Percentiles rank a stretch among this genome's conserved stretches.
phyloP scores from a whole-genome alignment of 1,140 invertebrate genomes.

The Eriosoma lanigerum region DNA sequence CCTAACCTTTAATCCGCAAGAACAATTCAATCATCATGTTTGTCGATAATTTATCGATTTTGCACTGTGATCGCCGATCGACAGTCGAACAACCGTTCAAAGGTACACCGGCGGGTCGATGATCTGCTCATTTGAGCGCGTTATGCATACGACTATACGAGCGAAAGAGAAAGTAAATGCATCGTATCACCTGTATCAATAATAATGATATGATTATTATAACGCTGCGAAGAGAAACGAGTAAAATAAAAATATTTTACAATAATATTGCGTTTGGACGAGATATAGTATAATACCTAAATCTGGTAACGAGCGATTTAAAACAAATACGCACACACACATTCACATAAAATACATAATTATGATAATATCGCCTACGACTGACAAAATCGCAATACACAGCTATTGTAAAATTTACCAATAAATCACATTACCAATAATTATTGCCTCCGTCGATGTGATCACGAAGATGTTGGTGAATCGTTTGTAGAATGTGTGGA shows the following conservation, averaged over 20 bases:
- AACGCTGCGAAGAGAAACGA: conserved; percentile 33
- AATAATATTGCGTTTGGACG: conserved; percentile 6
- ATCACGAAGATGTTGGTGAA: too few relatives aligned
- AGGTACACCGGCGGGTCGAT: background rate
- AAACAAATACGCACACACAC: too few relatives aligned
- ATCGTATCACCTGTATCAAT: conserved; percentile 3
- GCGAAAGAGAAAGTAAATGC: conserved; percentile 35
- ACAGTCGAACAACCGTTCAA: background rate
- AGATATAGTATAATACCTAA: background rate
- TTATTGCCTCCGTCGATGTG: too few relatives aligned
- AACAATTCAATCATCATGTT: background rate
- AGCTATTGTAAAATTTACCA: too few relatives aligned
- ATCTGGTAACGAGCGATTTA: background rate
- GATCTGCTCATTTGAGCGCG: conserved; percentile 1
- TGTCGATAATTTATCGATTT: background rate
- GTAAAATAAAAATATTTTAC: background rate
- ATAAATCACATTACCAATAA: too few relatives aligned
- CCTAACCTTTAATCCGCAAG: too few relatives aligned
- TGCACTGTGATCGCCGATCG: background rate
- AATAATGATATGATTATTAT: conserved; percentile 23
- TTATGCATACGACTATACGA: background rate
- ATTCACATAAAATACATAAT: too few relatives aligned
- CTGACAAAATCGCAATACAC: too few relatives aligned
- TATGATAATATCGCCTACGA: background rate
- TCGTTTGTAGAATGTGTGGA: too few relatives aligned